These are phyloP conservation scores for Myrmecobius fasciatus DNA, from an alignment of 2,113 vertebrate genomes.

Conservation along the genomic window DNA sequence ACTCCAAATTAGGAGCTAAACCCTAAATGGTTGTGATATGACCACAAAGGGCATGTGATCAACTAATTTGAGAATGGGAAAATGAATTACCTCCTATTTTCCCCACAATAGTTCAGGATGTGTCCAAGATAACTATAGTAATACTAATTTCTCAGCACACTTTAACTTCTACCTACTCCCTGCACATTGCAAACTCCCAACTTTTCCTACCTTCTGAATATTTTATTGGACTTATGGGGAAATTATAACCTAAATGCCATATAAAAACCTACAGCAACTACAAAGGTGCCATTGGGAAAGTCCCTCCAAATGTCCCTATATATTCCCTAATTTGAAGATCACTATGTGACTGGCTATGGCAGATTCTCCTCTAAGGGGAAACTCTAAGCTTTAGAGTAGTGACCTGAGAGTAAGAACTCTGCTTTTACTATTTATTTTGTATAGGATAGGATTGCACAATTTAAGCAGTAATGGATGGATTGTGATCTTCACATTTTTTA, in stretches of 20 bases:
- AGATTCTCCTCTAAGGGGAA: background rate
- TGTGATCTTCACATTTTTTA: background rate
- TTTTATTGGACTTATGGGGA: background rate
- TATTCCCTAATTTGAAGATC: background rate
- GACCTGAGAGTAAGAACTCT: background rate
- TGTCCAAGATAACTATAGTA: background rate
- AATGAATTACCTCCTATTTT: background rate
- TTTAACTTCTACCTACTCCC: background rate
- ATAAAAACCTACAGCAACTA: background rate
- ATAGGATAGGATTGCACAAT: background rate
- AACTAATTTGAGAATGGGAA: background rate
- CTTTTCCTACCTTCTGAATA: background rate
- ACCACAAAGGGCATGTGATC: background rate
- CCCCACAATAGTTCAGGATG: background rate
- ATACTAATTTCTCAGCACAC: background rate
- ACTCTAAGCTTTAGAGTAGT: background rate
- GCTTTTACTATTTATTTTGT: background rate
- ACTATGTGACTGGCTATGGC: background rate
- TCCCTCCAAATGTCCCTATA: background rate
- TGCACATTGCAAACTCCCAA: background rate
- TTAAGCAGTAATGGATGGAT: background rate
- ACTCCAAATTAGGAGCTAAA: background rate
- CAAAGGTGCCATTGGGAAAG: background rate
- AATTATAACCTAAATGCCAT: background rate
- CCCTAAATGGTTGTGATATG: background rate